Evolutionary conservation across 2,113 vertebrate species (phyloP), one percentile per base, ranked within the genome.

Genomic region (Psophia crepitans): DNA sequence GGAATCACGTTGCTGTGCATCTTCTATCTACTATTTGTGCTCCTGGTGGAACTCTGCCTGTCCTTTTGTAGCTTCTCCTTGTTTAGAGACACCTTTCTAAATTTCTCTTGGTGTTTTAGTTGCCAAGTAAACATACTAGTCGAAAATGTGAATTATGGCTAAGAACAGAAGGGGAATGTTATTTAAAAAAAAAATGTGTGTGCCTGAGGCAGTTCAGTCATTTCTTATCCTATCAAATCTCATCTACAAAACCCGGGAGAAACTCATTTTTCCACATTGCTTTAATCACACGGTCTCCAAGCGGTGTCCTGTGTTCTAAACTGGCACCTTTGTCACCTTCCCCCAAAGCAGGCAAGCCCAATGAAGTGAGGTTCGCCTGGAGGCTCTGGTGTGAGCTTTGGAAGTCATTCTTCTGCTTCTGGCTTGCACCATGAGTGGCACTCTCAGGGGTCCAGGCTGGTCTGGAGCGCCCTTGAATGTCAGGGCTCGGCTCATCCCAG

Each of bases 161-260:
- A 78, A 58, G 57, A 70, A 18, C 19, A 71, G 39, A 23, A 60
- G 17, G 30, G 44, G 10, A 46, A 35, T 27, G 16, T 33, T 48
- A 8, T 82, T 70, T 70, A 41, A 69, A 82, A 57, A 13, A 68
- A 41, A 23, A 32, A 4, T 39, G 17, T 33, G 20, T 33, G 20
- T 61, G 20, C 44, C 41, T 63, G 70, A 30, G 18, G 17, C 70
- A 41, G 24, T 20, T 18, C 48, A 37, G 4, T 33, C 9, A 3
- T 48, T 76, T 43, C 57, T 64, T 35, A 15, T 5, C 20, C 35
- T 57, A 27, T 95, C 80, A 91, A 20, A 58, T 78, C 58, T 93
- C 96, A 8, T 60, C 94, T 58, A 98, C 96, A 58, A 96, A 98
- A 12, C 98, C 98, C 10, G 98, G 98, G 27, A 98, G 97, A 51